Percentiles rank a stretch among this genome's conserved stretches.
Evolutionary conservation across 2,113 vertebrate species (phyloP).

Genomic region (Noturus placidus): DNA sequence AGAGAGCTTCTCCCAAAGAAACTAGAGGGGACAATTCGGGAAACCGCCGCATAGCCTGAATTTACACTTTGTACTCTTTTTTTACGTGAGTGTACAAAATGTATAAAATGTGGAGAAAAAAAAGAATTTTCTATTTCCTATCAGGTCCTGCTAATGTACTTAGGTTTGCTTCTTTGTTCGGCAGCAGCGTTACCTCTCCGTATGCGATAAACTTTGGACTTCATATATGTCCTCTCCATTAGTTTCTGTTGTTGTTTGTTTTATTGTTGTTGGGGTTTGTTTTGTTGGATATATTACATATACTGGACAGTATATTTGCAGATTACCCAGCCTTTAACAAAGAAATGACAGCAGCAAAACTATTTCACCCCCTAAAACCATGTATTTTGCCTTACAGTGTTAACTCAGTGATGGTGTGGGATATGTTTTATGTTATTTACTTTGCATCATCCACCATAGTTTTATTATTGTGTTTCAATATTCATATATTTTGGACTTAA

Average conservation of each 20-base stretch:
- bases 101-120: conserved; percentile 68
- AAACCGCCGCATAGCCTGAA: conserved; percentile 96
- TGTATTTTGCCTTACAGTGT: conserved; percentile 38
- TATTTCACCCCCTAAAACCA: conserved; percentile 15
- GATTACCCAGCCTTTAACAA: conserved; percentile 77
- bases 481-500: conserved; percentile 34
- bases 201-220: conserved; percentile 79
- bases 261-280: conserved; percentile 76
- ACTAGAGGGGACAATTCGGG: conserved; percentile 96
- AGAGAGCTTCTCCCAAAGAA: conserved; percentile 99
- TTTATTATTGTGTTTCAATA: conserved; percentile 14
- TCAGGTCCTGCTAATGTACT: conserved; percentile 84
- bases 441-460: not conserved
- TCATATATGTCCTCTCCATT: conserved; percentile 76
- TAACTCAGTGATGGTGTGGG: conserved; percentile 9
- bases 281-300: conserved; percentile 59
- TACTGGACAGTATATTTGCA: conserved; percentile 86
- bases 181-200: conserved; percentile 89
- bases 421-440: conserved; percentile 31
- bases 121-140: conserved; percentile 93
- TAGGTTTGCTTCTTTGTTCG: conserved; percentile 69
- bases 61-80: conserved; percentile 88
- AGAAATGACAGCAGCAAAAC: conserved; percentile 55
- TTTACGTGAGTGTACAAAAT: conserved; percentile 95
- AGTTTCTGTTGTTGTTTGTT: conserved; percentile 82